These are phyloP conservation scores for Carcinoscorpius rotundicauda DNA, from an alignment of 1,140 invertebrate species.

Conservation along the genomic window DNA sequence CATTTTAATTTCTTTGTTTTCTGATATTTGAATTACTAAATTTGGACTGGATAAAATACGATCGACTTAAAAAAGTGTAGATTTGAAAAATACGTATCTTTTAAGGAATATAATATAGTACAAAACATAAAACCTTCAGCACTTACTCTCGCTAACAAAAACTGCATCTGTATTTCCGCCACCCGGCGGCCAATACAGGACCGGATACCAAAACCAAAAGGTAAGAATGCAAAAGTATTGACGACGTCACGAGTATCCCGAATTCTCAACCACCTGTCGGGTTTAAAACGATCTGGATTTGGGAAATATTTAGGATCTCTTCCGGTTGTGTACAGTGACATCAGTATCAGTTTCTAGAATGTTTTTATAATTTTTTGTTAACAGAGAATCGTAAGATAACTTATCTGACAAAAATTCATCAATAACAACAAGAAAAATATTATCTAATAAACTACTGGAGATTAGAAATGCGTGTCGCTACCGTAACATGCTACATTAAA, in stretches of 20 bases:
- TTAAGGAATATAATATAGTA: too few relatives aligned
- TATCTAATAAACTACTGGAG: too few relatives aligned
- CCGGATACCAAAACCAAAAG: constrained; percentile 65
- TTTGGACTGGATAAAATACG: too few relatives aligned
- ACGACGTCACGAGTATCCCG: constrained; percentile 25
- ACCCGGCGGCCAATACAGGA: constrained; percentile 69
- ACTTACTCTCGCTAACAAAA: constrained; percentile 39
- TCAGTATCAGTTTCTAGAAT: constrained; percentile 54
- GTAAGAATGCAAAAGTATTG: constrained; percentile 54
- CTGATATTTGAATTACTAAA: too few relatives aligned
- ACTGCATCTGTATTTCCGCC: constrained; percentile 56
- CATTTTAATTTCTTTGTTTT: too few relatives aligned
- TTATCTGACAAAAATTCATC: too few relatives aligned
- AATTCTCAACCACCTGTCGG: constrained; percentile 53
- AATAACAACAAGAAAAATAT: too few relatives aligned
- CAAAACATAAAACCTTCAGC: too few relatives aligned
- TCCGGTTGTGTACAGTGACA: constrained; percentile 68
- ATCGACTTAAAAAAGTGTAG: too few relatives aligned
- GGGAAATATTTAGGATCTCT: constrained; percentile 54
- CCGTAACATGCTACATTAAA: too few relatives aligned
- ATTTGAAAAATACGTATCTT: too few relatives aligned
- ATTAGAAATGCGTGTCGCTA: too few relatives aligned
- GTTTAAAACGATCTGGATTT: constrained; percentile 51
- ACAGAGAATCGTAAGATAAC: background rate
- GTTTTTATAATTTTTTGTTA: background rate